Evolutionary conservation across 2,797 vertebrate species (phyloP), one percentile per base, ranked within the genome.

Genomic region (Tenualosa ilisha): DNA sequence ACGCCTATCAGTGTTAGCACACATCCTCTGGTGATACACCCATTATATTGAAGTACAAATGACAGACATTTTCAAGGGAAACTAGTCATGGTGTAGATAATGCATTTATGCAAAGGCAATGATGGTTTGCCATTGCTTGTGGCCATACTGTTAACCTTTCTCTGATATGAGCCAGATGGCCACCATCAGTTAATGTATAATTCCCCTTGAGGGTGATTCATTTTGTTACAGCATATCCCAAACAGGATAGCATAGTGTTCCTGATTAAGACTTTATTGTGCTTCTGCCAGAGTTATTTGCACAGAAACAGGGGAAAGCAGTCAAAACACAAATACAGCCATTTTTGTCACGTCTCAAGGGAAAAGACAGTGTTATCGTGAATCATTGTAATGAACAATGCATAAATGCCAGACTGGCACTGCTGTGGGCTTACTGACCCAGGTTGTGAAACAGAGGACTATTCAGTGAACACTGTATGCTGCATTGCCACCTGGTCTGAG

Each of bases 361-460:
- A 20, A 20, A 20, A 79, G 20, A 79, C 31, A 72, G 15, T 79
- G 72, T 79, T 79, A 79, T 79, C 72, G 46, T 46, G 72, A 79
- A 43, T 79, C 17, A 79, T 8, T 46, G 37, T 46, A 6, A 79
- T 79, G 40, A 43, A 79, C 72, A 79, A 79, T 79, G 22, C 20
- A 79, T 46, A 40, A 79, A 43, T 79, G 5, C 40, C 26, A 8
- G 72, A 5, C 72, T 79, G 7, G 37, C 37, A 37, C 37, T 79
- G 72, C 43, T 79, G 22, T 22, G 7, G 4, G 37, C 50, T 51
- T 6, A 12, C 50, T 9, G 50, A 9, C 50, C 50, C 50, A 51
- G 50, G 9, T 51, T 75, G 72, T 46, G 40, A 46, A 46, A 46
- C 68, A 43, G 37, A 20, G 68, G 43, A 0, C 31, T 37, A 31